Evolutionary conservation across 1,140 invertebrate species (phyloP).

Genomic region (Delia radicum): DNA sequence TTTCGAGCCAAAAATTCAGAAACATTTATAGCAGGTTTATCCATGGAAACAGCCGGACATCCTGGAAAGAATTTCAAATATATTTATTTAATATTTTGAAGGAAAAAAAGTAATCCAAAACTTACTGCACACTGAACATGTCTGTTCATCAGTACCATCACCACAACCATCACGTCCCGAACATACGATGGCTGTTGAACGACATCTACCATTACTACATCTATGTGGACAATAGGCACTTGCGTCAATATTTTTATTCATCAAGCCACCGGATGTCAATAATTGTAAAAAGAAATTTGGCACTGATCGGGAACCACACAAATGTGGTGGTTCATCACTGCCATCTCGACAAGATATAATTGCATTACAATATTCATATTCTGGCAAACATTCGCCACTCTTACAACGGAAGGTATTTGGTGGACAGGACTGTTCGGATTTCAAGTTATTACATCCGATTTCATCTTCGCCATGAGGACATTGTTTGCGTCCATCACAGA

Average conservation of each 20-base stretch:
- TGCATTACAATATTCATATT: slow-evolving; percentile 88
- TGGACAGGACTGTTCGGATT: slow-evolving; percentile 67
- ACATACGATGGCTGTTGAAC: slow-evolving; percentile 83
- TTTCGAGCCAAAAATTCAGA: slow-evolving; percentile 40
- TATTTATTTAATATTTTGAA: background rate
- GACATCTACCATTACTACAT: slow-evolving; percentile 82
- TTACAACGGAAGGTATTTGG: slow-evolving; percentile 77
- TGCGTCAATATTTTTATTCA: slow-evolving; percentile 32
- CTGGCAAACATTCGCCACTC: slow-evolving; percentile 81
- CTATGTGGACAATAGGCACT: slow-evolving; percentile 69
- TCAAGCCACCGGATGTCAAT: slow-evolving; percentile 43
- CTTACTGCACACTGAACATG: slow-evolving; percentile 85
- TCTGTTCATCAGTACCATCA: slow-evolving; percentile 82
- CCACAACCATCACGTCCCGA: slow-evolving; percentile 87
- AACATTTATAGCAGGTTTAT: slow-evolving; percentile 34
- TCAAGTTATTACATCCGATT: slow-evolving; percentile 65
- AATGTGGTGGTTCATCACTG: slow-evolving; percentile 77
- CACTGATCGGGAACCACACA: slow-evolving; percentile 63
- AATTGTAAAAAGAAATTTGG: slow-evolving; percentile 51
- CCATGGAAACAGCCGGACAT: slow-evolving; percentile 57
- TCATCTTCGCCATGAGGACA: slow-evolving; percentile 83
- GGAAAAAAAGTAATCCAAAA: too few relatives aligned
- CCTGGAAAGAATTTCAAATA: slow-evolving; percentile 55
- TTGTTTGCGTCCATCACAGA: slow-evolving; percentile 77
- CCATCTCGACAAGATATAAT: slow-evolving; percentile 81